phyloP scores from a whole-genome alignment of 1,140 invertebrate species.

The Caerostris darwini region DNA sequence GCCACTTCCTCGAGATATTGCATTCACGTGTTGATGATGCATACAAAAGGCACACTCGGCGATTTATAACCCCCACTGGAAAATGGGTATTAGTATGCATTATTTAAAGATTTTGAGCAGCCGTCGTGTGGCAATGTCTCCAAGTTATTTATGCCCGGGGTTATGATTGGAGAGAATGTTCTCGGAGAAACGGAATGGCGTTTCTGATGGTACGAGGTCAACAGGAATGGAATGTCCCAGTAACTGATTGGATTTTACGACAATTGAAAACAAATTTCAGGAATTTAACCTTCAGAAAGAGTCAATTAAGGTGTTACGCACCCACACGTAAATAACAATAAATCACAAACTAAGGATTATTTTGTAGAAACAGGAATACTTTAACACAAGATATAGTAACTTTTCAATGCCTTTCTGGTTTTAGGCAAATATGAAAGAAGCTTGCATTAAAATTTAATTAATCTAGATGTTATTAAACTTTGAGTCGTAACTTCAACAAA shows the following conservation, averaged over 20 bases:
- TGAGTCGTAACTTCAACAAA: too few relatives aligned
- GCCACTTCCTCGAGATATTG: constrained; percentile 53
- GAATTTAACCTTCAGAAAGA: too few relatives aligned
- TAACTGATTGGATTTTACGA: neutral
- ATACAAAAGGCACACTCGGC: constrained; percentile 8
- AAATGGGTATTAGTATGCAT: constrained; percentile 72
- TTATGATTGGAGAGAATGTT: constrained; percentile 34
- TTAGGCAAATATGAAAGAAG: too few relatives aligned
- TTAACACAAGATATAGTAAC: too few relatives aligned
- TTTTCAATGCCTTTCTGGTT: too few relatives aligned
- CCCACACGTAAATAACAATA: too few relatives aligned
- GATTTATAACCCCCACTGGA: constrained; percentile 55
- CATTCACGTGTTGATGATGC: constrained; percentile 68
- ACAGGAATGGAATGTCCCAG: neutral
- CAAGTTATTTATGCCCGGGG: constrained; percentile 43
- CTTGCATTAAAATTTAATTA: too few relatives aligned
- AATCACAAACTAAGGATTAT: too few relatives aligned
- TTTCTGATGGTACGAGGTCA: neutral
- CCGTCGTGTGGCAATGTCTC: neutral
- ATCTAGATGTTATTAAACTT: too few relatives aligned
- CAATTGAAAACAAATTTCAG: neutral
- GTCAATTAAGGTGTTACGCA: too few relatives aligned
- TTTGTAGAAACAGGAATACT: too few relatives aligned
- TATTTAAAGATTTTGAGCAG: constrained; percentile 63
- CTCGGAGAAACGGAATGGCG: neutral